Conservation (phyloP, 2,113 vertebrate genomes). For the Coracopsis vasa region DNA sequence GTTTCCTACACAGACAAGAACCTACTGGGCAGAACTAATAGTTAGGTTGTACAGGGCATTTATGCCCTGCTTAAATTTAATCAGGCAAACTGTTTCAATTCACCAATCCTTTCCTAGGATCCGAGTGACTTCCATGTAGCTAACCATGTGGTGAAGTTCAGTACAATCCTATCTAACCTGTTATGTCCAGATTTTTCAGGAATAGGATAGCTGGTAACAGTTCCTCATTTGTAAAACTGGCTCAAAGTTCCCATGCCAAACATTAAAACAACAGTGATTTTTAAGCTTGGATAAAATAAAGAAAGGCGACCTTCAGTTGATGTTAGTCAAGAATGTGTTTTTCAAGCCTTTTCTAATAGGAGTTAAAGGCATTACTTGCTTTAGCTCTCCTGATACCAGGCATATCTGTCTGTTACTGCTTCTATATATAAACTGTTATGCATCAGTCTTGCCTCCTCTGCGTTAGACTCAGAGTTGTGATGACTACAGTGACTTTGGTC, state of each 20-base stretch:
- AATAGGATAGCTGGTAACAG: background rate
- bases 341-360: background rate
- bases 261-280: background rate
- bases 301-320: background rate
- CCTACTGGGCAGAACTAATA: background rate
- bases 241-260: background rate
- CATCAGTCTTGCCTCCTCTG: background rate
- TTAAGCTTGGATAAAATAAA: background rate
- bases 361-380: background rate
- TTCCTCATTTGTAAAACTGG: background rate
- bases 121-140: background rate
- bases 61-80: background rate
- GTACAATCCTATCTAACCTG: background rate
- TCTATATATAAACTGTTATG: background rate
- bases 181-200: background rate
- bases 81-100: background rate
- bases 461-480: background rate
- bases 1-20: background rate
- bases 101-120: background rate
- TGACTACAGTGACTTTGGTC: background rate
- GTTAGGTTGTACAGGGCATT: background rate
- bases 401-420: background rate
- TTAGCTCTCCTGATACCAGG: background rate
- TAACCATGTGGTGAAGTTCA: background rate
- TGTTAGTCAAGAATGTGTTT: background rate